Conservation (phyloP, 2,888 invertebrate species). For the Platycnemis pennipes region DNA sequence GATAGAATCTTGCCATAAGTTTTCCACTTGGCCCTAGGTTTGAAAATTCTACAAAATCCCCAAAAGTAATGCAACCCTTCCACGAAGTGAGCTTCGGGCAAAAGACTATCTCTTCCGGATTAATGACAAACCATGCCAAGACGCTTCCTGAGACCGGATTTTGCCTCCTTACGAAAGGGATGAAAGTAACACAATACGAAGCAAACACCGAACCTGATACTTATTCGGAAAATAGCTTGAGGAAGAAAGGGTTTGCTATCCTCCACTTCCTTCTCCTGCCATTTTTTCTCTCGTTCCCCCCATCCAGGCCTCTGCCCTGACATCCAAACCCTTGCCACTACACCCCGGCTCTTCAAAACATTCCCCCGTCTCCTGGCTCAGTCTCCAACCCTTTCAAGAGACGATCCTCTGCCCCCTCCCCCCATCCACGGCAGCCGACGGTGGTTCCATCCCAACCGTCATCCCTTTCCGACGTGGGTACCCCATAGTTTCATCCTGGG, state of each 20-base stretch:
- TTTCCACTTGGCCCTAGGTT: background rate
- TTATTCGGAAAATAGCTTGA: background rate
- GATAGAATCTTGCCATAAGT: background rate
- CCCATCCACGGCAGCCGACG: background rate
- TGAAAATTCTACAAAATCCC: constrained; percentile 11
- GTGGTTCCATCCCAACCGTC: background rate
- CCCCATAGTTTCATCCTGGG: background rate
- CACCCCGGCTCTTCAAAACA: background rate
- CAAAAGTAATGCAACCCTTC: constrained; percentile 26
- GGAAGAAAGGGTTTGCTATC: constrained; percentile 18
- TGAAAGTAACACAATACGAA: constrained; percentile 58
- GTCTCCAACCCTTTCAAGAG: background rate
- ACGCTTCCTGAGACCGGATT: background rate
- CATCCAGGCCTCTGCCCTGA: background rate
- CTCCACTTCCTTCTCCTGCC: constrained; percentile 23
- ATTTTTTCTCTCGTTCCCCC: background rate
- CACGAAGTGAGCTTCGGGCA: background rate
- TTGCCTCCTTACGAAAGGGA: constrained; percentile 9
- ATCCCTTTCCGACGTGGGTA: background rate
- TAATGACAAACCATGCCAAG: constrained; percentile 42
- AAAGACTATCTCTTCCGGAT: constrained; percentile 61
- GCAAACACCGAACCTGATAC: constrained; percentile 66
- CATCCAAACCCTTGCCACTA: background rate
- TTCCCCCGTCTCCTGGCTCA: background rate
- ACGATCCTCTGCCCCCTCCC: background rate